phyloP scores from a whole-genome alignment of 2,888 invertebrate genomes.

The Nemotelus pantherinus region DNA sequence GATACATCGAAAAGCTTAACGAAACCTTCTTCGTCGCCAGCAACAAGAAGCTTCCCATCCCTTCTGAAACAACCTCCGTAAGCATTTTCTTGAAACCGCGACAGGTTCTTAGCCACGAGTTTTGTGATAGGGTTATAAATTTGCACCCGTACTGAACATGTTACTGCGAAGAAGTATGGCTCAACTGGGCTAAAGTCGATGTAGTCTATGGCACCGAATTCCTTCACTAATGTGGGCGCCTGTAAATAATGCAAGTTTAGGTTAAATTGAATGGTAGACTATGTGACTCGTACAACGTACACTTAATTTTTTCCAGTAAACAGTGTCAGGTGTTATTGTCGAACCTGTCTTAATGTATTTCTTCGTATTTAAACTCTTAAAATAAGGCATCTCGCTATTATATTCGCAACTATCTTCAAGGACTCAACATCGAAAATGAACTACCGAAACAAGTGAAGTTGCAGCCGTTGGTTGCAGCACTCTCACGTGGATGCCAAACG shows the following conservation, averaged over 20 bases:
- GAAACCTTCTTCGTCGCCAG: conserved; percentile 89
- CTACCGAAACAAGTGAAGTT: background rate
- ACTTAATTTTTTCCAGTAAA: conserved; percentile 90
- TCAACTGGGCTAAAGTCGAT: conserved; percentile 90
- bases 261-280: conserved; percentile 5
- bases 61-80: conserved; percentile 85
- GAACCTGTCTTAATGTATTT: conserved; percentile 62
- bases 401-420: background rate
- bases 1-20: conserved; percentile 90
- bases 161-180: conserved; percentile 91
- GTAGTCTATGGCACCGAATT: conserved; percentile 91
- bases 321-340: conserved; percentile 77
- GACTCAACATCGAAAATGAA: background rate
- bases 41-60: conserved; percentile 84
- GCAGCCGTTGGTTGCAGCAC: background rate
- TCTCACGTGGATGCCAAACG: conserved; percentile 26
- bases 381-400: conserved; percentile 54
- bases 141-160: conserved; percentile 89
- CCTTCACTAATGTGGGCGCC: conserved; percentile 89
- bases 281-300: conserved; percentile 68
- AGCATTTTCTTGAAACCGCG: conserved; percentile 82
- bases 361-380: conserved; percentile 59
- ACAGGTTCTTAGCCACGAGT: conserved; percentile 81
- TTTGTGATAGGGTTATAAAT: conserved; percentile 89
- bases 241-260: conserved; percentile 59